A percentile compares a stretch with the other conserved stretches of the same genome.
Conservation (phyloP, 2,888 invertebrate species). For the Caenorhabditis imperialis region DNA sequence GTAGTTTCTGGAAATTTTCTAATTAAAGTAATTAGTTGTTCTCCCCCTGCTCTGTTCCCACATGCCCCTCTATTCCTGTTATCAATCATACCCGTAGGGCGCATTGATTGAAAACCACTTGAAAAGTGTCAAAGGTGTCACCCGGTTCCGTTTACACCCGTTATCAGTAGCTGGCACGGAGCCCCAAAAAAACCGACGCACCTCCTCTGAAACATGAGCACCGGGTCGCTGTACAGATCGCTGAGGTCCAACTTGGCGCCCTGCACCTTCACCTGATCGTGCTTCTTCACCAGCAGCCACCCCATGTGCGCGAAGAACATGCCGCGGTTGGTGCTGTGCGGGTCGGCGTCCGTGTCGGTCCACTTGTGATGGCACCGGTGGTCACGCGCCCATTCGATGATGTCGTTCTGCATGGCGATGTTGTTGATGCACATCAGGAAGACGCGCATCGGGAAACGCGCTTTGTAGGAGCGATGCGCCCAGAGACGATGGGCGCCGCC, state of each 20-base stretch:
- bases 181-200: conserved; percentile 76
- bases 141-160: no score
- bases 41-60: no score
- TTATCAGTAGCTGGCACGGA: background rate
- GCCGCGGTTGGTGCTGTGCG: conserved; percentile 91
- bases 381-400: conserved; percentile 90
- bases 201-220: conserved; percentile 90
- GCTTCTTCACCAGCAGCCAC: conserved; percentile 90
- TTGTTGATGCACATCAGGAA: conserved; percentile 88
- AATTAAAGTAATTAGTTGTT: background rate
- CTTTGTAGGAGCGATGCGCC: conserved; percentile 91
- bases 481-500: conserved; percentile 94
- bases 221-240: conserved; percentile 87
- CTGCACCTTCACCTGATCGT: conserved; percentile 84
- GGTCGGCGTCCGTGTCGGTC: conserved; percentile 93
- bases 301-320: conserved; percentile 97
- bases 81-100: no score
- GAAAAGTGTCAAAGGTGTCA: no score
- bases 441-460: conserved; percentile 87
- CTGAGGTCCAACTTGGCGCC: conserved; percentile 85
- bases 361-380: conserved; percentile 91
- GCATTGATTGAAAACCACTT: no score
- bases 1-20: conserved; percentile 82
- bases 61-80: no score
- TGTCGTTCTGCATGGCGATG: conserved; percentile 89